Evolutionary conservation across 1,140 invertebrate species (phyloP).

Genomic region (Hycleus cichorii): DNA sequence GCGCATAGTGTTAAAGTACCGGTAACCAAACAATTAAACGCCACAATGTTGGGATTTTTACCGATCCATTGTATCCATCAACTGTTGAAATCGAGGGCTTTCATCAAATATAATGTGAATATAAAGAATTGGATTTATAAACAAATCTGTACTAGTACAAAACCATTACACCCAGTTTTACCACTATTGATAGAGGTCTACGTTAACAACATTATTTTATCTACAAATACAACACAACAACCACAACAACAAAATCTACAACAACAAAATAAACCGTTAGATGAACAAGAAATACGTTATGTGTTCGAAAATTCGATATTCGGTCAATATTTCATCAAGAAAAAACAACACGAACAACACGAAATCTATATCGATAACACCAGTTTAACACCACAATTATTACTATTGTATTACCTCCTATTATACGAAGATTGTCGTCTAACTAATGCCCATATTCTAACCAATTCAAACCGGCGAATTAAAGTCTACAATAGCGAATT

Average conservation of each 20-base stretch:
- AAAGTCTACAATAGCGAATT: slow-evolving; percentile 85
- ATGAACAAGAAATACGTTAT: slow-evolving; percentile 79
- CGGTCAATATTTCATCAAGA: slow-evolving; percentile 58
- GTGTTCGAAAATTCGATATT: slow-evolving; percentile 76
- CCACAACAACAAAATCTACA: too few relatives aligned
- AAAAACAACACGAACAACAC: slow-evolving; percentile 33
- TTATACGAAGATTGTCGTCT: slow-evolving; percentile 88
- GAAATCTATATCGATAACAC: slow-evolving; percentile 55
- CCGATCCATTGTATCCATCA: slow-evolving; percentile 98
- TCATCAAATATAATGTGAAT: slow-evolving; percentile 91
- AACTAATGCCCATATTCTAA: slow-evolving; percentile 65
- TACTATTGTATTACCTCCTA: slow-evolving; percentile 87
- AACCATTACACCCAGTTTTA: slow-evolving; percentile 87
- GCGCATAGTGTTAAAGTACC: slow-evolving; percentile 93
- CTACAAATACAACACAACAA: slow-evolving; percentile 56
- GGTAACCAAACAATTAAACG: slow-evolving; percentile 83
- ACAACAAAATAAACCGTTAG: slow-evolving; percentile 73
- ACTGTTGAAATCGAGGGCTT: slow-evolving; percentile 86
- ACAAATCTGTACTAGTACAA: slow-evolving; percentile 79
- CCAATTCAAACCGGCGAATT: slow-evolving; percentile 64
- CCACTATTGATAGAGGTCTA: slow-evolving; percentile 93
- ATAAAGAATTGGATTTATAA: slow-evolving; percentile 94
- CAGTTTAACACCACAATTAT: slow-evolving; percentile 77
- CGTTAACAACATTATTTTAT: slow-evolving; percentile 85
- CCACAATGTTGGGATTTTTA: slow-evolving; percentile 83